Conservation (phyloP, 2,888 invertebrate genomes). For the Lysandra coridon region DNA sequence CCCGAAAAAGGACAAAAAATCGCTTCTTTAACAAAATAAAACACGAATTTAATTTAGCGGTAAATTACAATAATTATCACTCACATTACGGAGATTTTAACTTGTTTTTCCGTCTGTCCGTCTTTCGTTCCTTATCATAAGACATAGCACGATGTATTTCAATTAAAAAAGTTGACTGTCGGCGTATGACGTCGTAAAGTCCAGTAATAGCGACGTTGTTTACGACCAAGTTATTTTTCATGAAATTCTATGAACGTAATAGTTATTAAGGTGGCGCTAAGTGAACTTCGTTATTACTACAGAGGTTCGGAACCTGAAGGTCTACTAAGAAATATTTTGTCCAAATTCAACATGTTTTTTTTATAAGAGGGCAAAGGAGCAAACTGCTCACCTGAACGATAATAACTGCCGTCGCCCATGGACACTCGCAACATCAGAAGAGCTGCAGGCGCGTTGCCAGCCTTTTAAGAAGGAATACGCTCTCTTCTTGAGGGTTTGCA, state of each 20-base stretch:
- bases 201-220: constrained; percentile 4
- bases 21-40: too few relatives aligned
- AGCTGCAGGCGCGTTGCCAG: too few relatives aligned
- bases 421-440: too few relatives aligned
- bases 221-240: constrained; percentile 14
- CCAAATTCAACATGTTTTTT: too few relatives aligned
- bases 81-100: background rate
- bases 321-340: background rate
- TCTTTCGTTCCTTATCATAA: background rate
- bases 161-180: background rate
- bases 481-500: too few relatives aligned
- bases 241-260: constrained; percentile 23
- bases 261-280: background rate
- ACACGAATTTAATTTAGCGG: background rate
- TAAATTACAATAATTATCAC: background rate
- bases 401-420: too few relatives aligned
- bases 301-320: background rate
- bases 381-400: too few relatives aligned
- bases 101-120: background rate
- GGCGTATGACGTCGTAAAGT: constrained; percentile 1
- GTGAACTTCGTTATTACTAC: background rate
- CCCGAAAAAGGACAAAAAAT: too few relatives aligned
- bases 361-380: too few relatives aligned
- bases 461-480: too few relatives aligned
- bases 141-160: background rate